These are phyloP conservation scores for Recurvirostra avosetta DNA, from an alignment of 2,113 vertebrate species.

Conservation along the genomic window DNA sequence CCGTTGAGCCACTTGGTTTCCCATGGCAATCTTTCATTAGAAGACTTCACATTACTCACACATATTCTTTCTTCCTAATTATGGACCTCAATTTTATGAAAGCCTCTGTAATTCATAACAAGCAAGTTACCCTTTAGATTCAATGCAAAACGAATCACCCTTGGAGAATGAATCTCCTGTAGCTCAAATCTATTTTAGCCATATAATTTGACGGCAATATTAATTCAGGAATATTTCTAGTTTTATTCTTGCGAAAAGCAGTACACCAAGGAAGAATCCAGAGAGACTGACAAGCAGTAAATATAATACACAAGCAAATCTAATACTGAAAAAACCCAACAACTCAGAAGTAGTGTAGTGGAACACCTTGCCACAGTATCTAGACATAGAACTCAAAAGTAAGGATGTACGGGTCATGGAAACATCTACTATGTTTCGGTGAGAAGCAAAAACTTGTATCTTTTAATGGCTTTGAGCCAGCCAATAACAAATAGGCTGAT, in stretches of 20 bases:
- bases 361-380: background rate
- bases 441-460: background rate
- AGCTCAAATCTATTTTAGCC: background rate
- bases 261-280: background rate
- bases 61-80: background rate
- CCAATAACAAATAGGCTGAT: background rate
- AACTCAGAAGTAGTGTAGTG: background rate
- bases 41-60: background rate
- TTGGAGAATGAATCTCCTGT: background rate
- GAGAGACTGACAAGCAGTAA: background rate
- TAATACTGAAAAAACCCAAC: background rate
- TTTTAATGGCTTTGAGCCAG: background rate
- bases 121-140: background rate
- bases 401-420: background rate
- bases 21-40: slow-evolving; percentile 20
- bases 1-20: slow-evolving; percentile 20
- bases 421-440: background rate
- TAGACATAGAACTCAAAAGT: background rate
- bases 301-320: background rate
- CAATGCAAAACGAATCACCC: background rate
- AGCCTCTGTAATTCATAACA: background rate
- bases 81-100: background rate
- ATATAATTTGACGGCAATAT: background rate
- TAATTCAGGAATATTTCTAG: background rate
- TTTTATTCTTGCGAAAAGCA: background rate